Base-by-base conservation (phyloP, 2,797 vertebrate species). In the Bufotes viridis region DNA sequence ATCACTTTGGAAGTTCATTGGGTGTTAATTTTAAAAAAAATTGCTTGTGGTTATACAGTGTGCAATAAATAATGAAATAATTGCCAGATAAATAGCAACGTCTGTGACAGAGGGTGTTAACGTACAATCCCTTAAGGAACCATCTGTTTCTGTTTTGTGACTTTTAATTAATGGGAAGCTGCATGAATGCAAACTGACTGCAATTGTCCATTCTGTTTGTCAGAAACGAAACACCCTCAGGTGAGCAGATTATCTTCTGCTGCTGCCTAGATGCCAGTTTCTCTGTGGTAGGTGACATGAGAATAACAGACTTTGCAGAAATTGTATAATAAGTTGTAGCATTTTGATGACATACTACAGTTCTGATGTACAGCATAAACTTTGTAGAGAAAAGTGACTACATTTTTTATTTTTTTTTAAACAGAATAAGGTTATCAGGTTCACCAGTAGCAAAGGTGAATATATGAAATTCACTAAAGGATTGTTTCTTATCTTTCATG, bases 151-250 rank as follows among this genome's bases (percentile, higher is more conserved):
- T 76, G 72, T 76, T 84, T 76, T 85, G 83, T 78, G 83, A 60
- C 83, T 76, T 85, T 85, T 85, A 85, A 85, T 85, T 85, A 85
- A 85, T 76, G 82, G 72, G 76, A 85, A 85, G 83, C 83, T 84
- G 72, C 83, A 84, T 85, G 70, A 85, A 85, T 76, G 72, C 83
- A 85, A 85, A 63, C 82, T 76, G 57, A 78, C 82, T 85, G 82
- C 65, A 61, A 84, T 84, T 84, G 83, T 85, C 83, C 72, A 85
- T 85, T 84, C 70, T 85, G 83, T 85, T 84, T 85, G 83, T 85
- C 76, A 85, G n/a, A 60, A 65, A 76, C 42, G 57, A 76, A 85
- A 78, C 57, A 76, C 83, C 83, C 83, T 65, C 72, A 78, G 83
- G 83, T 76, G 53, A 63, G 72, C 72, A 63, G 83, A 85, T 85